A percentile compares a stretch with the other conserved stretches of the same genome.
Evolutionary conservation across 2,888 invertebrate species (phyloP).

Genomic region (Gymnocheta viridis): DNA sequence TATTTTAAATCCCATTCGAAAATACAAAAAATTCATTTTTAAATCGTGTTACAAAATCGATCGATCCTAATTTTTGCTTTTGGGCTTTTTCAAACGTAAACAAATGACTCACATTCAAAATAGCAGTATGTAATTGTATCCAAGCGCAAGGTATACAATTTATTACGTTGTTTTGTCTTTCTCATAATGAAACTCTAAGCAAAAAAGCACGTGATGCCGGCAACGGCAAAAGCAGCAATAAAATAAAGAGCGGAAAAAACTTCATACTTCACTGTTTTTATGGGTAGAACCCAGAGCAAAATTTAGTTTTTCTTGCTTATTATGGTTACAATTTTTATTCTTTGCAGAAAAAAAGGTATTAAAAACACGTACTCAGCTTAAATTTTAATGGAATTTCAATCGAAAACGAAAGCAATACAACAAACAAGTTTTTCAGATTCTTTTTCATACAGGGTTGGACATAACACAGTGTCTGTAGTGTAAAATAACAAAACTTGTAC

Average conservation of each 20-base stretch:
- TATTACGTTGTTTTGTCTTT: no score
- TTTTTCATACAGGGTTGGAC: no score
- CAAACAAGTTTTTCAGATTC: no score
- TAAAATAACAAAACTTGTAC: no score
- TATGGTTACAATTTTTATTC: not conserved
- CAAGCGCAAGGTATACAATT: no score
- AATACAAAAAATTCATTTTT: no score
- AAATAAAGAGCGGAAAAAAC: not conserved
- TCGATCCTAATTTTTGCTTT: no score
- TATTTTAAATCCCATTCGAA: no score
- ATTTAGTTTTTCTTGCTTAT: not conserved
- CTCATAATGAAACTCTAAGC: not conserved
- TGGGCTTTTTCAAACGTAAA: no score
- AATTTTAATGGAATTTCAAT: constrained; percentile 18
- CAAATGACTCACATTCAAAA: not conserved
- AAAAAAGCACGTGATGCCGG: not conserved
- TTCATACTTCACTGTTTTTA: not conserved
- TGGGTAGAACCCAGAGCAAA: not conserved
- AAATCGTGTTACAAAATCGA: no score
- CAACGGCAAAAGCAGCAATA: not conserved
- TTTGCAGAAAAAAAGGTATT: not conserved
- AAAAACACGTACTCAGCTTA: constrained; percentile 31
- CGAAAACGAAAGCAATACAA: not conserved
- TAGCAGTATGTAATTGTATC: no score
- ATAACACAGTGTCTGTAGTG: no score